Evolutionary conservation across 2,888 invertebrate genomes (phyloP).

Genomic region (Hydraecia micacea): DNA sequence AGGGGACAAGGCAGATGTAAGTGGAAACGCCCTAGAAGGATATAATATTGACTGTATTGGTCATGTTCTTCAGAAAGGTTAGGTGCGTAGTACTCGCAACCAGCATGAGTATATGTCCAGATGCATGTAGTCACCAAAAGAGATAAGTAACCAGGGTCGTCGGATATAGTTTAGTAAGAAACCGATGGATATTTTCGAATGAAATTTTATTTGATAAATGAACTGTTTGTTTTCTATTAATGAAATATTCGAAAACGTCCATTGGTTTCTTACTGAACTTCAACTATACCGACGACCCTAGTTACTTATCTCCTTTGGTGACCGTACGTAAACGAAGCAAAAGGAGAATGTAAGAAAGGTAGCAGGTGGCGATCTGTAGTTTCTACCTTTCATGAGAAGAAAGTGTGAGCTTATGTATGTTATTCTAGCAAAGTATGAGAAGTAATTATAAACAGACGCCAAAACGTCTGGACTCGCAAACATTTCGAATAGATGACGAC

Average conservation of each 20-base stretch:
- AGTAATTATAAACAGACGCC: not conserved
- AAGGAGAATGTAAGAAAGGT: not conserved
- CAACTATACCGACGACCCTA: too few species aligned
- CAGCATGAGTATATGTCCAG: not conserved
- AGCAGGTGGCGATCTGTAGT: not conserved
- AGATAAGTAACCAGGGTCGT: too few species aligned
- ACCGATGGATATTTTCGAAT: too few species aligned
- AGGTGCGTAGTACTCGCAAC: not conserved
- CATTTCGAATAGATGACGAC: not conserved
- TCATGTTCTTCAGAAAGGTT: not conserved
- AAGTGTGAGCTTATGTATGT: not conserved
- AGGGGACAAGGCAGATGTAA: not conserved
- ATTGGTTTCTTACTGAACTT: too few species aligned
- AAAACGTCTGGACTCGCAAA: not conserved
- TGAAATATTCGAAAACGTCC: too few species aligned
- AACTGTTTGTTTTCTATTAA: too few species aligned
- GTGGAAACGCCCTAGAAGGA: not conserved
- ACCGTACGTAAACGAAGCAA: not conserved
- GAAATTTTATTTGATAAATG: too few species aligned
- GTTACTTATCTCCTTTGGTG: too few species aligned
- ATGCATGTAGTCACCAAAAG: too few species aligned
- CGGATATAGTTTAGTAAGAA: too few species aligned
- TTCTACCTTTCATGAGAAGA: not conserved
- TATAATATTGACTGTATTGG: not conserved
- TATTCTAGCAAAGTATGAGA: not conserved